Percentiles rank a stretch among this genome's conserved stretches.
These are phyloP conservation scores for Lithophane socia DNA, from an alignment of 2,888 invertebrate species.

Conservation along the genomic window DNA sequence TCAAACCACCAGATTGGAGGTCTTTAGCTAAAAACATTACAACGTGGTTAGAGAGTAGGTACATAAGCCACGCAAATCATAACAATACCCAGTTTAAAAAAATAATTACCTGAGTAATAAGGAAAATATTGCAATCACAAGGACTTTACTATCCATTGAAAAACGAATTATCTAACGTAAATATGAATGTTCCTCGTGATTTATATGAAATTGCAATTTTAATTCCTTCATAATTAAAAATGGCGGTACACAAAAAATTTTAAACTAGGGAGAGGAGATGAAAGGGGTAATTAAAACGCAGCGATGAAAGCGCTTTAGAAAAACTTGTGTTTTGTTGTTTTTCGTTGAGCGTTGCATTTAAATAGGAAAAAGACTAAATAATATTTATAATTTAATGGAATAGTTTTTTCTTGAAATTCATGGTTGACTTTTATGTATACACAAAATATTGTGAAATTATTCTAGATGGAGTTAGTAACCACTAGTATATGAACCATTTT, in stretches of 20 bases:
- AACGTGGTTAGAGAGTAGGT: no score
- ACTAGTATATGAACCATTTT: background rate
- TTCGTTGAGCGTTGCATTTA: background rate
- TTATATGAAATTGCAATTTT: constrained; percentile 4
- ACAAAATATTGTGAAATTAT: no score
- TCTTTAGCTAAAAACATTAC: background rate
- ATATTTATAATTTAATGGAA: no score
- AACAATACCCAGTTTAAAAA: background rate
- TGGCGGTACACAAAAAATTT: background rate
- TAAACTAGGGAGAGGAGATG: background rate
- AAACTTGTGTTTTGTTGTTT: background rate
- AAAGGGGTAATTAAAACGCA: constrained; percentile 12
- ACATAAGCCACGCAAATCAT: background rate
- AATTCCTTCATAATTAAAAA: background rate
- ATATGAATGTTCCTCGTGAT: background rate
- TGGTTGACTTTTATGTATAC: no score
- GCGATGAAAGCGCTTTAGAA: constrained; percentile 15
- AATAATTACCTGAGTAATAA: constrained; percentile 2
- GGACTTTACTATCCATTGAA: constrained; percentile 27
- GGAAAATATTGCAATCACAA: constrained; percentile 39
- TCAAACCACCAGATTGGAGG: background rate
- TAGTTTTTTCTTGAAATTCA: no score
- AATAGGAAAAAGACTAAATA: background rate
- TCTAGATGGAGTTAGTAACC: no score
- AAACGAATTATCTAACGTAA: constrained; percentile 8